Conservation (phyloP, 2,113 vertebrate species). For the Tretioscincus oriximinensis region DNA sequence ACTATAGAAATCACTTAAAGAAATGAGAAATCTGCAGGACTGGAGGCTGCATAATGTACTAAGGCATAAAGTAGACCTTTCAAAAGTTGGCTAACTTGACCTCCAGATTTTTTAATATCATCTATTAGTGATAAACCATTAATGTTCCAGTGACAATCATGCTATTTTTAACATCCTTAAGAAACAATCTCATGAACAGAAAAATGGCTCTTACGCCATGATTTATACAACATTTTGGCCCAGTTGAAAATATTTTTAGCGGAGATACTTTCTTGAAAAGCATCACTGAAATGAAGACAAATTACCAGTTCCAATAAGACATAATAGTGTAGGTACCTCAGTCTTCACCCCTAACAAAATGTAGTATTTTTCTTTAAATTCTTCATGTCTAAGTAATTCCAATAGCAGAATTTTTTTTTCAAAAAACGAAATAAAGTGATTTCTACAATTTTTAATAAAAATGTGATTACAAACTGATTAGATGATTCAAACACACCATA, state of each 20-base stretch:
- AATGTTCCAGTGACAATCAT: slow-evolving; percentile 14
- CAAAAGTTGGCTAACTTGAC: neutral
- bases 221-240: neutral
- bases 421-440: neutral
- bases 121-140: neutral
- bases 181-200: neutral
- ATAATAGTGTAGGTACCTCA: slow-evolving; percentile 16
- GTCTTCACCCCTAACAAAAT: slow-evolving; percentile 21
- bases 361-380: slow-evolving; percentile 36
- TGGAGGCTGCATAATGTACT: too few relatives aligned
- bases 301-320: slow-evolving; percentile 24
- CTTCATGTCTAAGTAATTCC: neutral
- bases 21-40: neutral
- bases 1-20: neutral
- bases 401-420: slow-evolving; percentile 26
- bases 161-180: neutral
- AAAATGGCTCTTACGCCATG: neutral
- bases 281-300: neutral
- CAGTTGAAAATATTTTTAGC: neutral
- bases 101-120: slow-evolving; percentile 9
- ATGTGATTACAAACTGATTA: slow-evolving; percentile 60
- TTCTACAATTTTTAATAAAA: slow-evolving; percentile 68
- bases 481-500: slow-evolving; percentile 25
- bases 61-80: too few relatives aligned
- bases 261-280: slow-evolving; percentile 9